A percentile compares a stretch with the other conserved stretches of the same genome.
These are phyloP conservation scores for Forbesichthys agassizii DNA, from an alignment of 2,113 vertebrate genomes.

Conservation along the genomic window DNA sequence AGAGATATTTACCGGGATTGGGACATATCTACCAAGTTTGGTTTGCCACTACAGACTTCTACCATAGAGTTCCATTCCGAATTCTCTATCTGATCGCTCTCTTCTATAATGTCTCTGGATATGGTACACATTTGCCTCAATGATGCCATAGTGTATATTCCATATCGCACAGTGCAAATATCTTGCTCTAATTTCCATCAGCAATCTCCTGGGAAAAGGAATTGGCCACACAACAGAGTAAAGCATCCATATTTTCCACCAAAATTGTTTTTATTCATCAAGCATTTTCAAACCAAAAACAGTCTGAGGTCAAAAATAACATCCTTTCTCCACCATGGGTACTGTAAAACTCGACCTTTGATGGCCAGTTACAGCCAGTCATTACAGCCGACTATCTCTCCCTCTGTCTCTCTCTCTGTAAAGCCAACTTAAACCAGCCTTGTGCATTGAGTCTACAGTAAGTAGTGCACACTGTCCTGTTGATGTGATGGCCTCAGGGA, in stretches of 20 bases:
- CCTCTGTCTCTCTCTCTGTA: background rate
- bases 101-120: too few relatives aligned
- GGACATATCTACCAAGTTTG: too few relatives aligned
- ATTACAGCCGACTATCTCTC: constrained; percentile 6
- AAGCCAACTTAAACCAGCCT: background rate
- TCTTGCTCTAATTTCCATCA: constrained; percentile 29
- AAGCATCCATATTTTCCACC: constrained; percentile 7
- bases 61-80: too few relatives aligned
- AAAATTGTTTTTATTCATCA: constrained; percentile 28
- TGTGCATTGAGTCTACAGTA: background rate
- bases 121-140: constrained; percentile 14
- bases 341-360: constrained; percentile 1
- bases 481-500: constrained; percentile 39
- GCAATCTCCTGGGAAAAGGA: constrained; percentile 17
- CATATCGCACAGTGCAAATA: constrained; percentile 1
- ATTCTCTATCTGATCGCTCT: too few relatives aligned
- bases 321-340: constrained; percentile 22
- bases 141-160: background rate
- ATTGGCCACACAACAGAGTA: constrained; percentile 19
- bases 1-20: too few relatives aligned
- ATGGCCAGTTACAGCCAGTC: constrained; percentile 7
- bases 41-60: too few relatives aligned
- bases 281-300: constrained; percentile 28
- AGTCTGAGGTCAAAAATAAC: constrained; percentile 3
- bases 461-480: constrained; percentile 19